These are phyloP conservation scores for Nudaria mundana DNA, from an alignment of 2,888 invertebrate species.

Conservation along the genomic window DNA sequence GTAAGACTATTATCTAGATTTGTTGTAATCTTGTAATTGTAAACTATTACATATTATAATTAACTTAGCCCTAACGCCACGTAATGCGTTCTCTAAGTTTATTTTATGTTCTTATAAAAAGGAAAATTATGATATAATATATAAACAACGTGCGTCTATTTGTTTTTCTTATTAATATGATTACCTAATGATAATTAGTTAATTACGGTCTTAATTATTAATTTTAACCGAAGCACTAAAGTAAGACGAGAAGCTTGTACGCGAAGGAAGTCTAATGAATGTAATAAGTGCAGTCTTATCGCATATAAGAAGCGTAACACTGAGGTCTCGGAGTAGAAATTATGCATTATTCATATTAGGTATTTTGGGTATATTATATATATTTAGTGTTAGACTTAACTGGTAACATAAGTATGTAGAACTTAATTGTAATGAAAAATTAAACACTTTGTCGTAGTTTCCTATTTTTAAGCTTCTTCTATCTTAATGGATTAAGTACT, in stretches of 20 bases:
- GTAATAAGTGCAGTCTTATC: slow-evolving; percentile 78
- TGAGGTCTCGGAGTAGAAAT: slow-evolving; percentile 76
- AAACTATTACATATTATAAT: slow-evolving; percentile 44
- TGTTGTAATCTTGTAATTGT: slow-evolving; percentile 72
- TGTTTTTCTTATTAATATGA: slow-evolving; percentile 68
- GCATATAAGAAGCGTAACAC: slow-evolving; percentile 71
- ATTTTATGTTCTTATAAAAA: slow-evolving; percentile 78
- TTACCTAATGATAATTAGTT: slow-evolving; percentile 81
- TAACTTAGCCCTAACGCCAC: slow-evolving; percentile 57
- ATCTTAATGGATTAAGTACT: slow-evolving; percentile 79
- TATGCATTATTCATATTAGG: slow-evolving; percentile 81
- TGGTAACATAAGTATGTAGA: slow-evolving; percentile 80
- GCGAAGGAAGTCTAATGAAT: slow-evolving; percentile 71
- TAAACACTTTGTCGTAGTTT: slow-evolving; percentile 80
- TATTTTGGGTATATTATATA: slow-evolving; percentile 79
- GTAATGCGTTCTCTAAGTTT: slow-evolving; percentile 42
- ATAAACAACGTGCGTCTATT: slow-evolving; percentile 71
- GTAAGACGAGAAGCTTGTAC: slow-evolving; percentile 77
- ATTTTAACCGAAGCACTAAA: slow-evolving; percentile 76
- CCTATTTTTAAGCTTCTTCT: slow-evolving; percentile 82
- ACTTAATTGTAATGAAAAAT: slow-evolving; percentile 79
- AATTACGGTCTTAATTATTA: slow-evolving; percentile 82
- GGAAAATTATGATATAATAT: slow-evolving; percentile 80
- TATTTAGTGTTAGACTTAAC: slow-evolving; percentile 80
- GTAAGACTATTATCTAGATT: slow-evolving; percentile 80